Evolutionary conservation across 1,140 invertebrate genomes (phyloP).

Genomic region (Harlomillsia oculata): DNA sequence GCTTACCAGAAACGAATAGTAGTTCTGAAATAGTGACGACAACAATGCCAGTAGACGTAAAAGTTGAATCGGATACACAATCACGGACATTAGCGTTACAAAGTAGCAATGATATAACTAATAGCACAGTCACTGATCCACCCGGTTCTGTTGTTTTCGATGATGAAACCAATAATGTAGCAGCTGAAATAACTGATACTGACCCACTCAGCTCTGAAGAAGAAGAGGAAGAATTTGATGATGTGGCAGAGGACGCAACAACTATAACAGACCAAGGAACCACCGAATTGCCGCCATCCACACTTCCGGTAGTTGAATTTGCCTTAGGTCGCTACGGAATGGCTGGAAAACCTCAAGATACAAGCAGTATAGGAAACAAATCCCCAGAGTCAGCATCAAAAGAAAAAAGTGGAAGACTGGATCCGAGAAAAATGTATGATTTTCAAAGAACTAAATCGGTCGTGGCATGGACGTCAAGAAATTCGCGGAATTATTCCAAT

Average conservation of each 20-base stretch:
- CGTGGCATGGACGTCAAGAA: conserved; percentile 11
- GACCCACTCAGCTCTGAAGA: neutral
- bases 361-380: neutral
- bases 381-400: neutral
- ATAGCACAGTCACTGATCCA: neutral
- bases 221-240: too few relatives aligned
- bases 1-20: too few relatives aligned
- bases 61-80: neutral
- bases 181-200: conserved; percentile 7
- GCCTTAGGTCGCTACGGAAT: conserved; percentile 17
- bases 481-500: neutral
- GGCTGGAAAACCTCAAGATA: neutral
- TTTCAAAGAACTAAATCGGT: conserved; percentile 21
- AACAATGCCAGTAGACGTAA: too few relatives aligned
- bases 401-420: neutral
- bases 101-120: neutral
- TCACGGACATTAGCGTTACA: neutral
- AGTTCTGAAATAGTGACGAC: too few relatives aligned
- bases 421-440: conserved; percentile 21
- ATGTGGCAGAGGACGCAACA: neutral
- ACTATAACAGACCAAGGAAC: too few relatives aligned
- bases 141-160: conserved; percentile 15
- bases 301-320: neutral
- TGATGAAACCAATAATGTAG: conserved; percentile 19
- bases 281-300: neutral